Base-by-base conservation (phyloP, 2,797 vertebrate genomes). In the Odontamblyopus rebecca region DNA sequence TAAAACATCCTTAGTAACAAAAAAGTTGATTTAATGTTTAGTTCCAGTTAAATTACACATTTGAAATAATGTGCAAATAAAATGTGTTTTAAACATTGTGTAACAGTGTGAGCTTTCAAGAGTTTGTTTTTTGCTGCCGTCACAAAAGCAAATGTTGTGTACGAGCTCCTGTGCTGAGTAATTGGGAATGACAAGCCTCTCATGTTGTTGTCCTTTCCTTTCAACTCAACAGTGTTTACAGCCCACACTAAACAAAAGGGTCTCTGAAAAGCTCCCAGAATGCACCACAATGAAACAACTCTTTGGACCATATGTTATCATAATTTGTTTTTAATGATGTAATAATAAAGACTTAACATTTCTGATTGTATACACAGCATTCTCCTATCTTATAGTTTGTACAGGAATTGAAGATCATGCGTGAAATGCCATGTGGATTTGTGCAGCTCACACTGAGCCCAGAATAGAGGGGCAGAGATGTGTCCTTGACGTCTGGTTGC, bases 101-200 rank as follows among this genome's bases (percentile, higher is more conserved):
- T 50, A 16, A 7, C n/a, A 81, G 74, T 69, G 48, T 32, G 60
- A n/a, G 35, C 12, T 77, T 71, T 78, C 59, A 63, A 68, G 76
- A 54, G 35, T 62, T 70, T 77, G 74, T 71, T 38, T 71, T 62
- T 72, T 65, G 68, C 18, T 11, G 2, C 57, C 75, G 76, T 68
- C 54, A 62, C 74, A 71, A 79, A 70, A 82, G 82, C 82, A 85
- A 77, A 75, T 78, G 89, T 86, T 26, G 71, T 71, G 79, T 29
- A 30, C 69, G 29, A 54, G 30, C 83, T 27, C 67, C 89, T 89
- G 82, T 87, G 50, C 27, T n/a, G 67, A 18, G 74, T 92, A 90
- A 92, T 90, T 53, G 18, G 74, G 76, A 50, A 79, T 76, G 86
- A 88, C 89, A 86, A 73, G 67, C 79, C 68, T 80, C 82, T 86